phyloP scores from a whole-genome alignment of 2,113 vertebrate species.

The Pomatostomus ruficeps region DNA sequence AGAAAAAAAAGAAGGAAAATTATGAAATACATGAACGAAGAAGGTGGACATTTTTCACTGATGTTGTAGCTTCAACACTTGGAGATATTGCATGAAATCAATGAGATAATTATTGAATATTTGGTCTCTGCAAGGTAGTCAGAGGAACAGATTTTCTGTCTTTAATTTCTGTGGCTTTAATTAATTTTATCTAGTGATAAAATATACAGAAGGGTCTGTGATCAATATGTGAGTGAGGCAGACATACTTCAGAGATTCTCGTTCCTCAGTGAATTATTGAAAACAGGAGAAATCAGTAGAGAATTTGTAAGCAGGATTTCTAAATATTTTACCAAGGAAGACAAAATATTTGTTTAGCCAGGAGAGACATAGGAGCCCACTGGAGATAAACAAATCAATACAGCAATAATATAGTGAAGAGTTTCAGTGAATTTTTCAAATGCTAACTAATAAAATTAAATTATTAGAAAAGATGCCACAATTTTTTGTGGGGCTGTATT shows the following conservation, averaged over 20 bases:
- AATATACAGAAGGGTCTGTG: background rate
- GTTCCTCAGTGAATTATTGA: slow-evolving; percentile 53
- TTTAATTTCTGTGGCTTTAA: slow-evolving; percentile 34
- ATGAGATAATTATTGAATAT: background rate
- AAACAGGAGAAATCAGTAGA: slow-evolving; percentile 48
- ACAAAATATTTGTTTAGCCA: slow-evolving; percentile 70
- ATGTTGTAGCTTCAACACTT: background rate
- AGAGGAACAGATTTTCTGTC: slow-evolving; percentile 10
- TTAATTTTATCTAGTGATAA: slow-evolving; percentile 54
- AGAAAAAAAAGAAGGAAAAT: background rate
- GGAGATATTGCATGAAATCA: background rate
- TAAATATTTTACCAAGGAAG: slow-evolving; percentile 50
- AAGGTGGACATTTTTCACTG: background rate
- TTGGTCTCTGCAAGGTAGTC: background rate
- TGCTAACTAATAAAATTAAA: slow-evolving; percentile 35
- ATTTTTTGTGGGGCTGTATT: background rate
- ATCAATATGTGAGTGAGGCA: slow-evolving; percentile 44
- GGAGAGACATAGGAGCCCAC: slow-evolving; percentile 35
- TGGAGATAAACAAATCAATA: slow-evolving; percentile 61
- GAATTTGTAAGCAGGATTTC: slow-evolving; percentile 53
- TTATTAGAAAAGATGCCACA: slow-evolving; percentile 23
- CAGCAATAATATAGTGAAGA: slow-evolving; percentile 46
- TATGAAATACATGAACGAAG: background rate
- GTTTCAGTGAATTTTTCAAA: slow-evolving; percentile 52
- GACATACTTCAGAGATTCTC: background rate